Evolutionary conservation across 2,113 vertebrate genomes (phyloP).

Genomic region (Tapirus terrestris): DNA sequence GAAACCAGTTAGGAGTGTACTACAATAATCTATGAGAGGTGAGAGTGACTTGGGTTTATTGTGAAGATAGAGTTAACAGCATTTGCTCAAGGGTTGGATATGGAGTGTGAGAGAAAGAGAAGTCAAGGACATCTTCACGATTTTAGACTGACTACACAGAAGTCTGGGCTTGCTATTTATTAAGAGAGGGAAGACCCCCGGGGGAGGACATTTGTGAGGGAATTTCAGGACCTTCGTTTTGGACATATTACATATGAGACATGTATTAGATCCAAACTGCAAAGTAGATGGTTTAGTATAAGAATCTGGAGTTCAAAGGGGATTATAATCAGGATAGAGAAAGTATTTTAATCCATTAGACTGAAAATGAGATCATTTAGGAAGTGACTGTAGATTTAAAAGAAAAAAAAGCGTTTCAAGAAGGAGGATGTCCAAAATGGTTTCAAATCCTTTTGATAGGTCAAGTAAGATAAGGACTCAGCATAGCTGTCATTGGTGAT

Average conservation of each 20-base stretch:
- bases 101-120: not conserved
- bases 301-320: not conserved
- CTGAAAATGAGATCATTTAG: not conserved
- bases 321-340: not conserved
- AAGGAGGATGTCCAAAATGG: not conserved
- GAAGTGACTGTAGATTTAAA: not conserved
- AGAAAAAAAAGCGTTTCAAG: not conserved
- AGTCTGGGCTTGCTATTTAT: not conserved
- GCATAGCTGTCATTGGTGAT: not conserved
- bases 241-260: not conserved
- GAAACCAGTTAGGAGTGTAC: not conserved
- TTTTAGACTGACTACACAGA: not conserved
- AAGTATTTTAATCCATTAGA: not conserved
- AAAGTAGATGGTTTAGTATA: not conserved
- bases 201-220: not conserved
- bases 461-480: not conserved
- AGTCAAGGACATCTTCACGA: not conserved
- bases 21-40: not conserved
- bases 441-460: not conserved
- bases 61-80: not conserved
- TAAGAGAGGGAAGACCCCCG: not conserved
- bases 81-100: not conserved
- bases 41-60: not conserved
- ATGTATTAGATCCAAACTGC: not conserved
- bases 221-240: not conserved